These are phyloP conservation scores for Hirudo medicinalis DNA, from an alignment of 1,140 invertebrate genomes.

Conservation along the genomic window DNA sequence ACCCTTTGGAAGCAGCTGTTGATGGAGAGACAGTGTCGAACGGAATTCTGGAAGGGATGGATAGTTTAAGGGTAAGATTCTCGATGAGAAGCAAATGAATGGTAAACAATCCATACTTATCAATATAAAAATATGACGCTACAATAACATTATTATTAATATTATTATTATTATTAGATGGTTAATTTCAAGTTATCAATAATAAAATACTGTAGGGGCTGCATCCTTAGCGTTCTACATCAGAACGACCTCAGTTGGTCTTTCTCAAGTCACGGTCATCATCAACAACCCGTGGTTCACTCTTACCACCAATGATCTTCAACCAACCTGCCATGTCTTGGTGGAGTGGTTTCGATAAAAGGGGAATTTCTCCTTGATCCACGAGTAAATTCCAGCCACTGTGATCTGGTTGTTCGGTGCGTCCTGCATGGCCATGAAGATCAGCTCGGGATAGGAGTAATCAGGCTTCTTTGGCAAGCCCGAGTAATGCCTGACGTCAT, in stretches of 20 bases:
- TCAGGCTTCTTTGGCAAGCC: background rate
- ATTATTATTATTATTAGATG: background rate
- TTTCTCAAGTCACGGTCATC: background rate
- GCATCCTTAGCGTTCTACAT: background rate
- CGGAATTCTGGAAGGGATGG: constrained; percentile 6
- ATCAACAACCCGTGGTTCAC: background rate
- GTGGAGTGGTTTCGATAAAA: background rate
- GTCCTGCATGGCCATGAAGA: constrained; percentile 15
- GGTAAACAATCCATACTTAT: background rate
- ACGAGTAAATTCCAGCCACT: constrained; percentile 13
- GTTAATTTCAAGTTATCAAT: background rate
- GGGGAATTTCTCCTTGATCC: constrained; percentile 14
- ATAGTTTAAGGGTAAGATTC: too few species aligned
- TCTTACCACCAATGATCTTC: background rate
- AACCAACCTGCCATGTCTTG: constrained; percentile 1
- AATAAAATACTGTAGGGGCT: background rate
- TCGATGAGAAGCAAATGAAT: too few species aligned
- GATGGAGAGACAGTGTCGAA: constrained; percentile 12
- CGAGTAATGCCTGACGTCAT: background rate
- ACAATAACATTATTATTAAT: background rate
- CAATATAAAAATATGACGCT: background rate
- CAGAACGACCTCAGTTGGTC: too few species aligned
- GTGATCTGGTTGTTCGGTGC: constrained; percentile 17
- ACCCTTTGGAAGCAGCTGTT: constrained; percentile 13
- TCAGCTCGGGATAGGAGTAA: constrained; percentile 10